Evolutionary conservation across 2,113 vertebrate genomes (phyloP).

Genomic region (Spea multiplicata): DNA sequence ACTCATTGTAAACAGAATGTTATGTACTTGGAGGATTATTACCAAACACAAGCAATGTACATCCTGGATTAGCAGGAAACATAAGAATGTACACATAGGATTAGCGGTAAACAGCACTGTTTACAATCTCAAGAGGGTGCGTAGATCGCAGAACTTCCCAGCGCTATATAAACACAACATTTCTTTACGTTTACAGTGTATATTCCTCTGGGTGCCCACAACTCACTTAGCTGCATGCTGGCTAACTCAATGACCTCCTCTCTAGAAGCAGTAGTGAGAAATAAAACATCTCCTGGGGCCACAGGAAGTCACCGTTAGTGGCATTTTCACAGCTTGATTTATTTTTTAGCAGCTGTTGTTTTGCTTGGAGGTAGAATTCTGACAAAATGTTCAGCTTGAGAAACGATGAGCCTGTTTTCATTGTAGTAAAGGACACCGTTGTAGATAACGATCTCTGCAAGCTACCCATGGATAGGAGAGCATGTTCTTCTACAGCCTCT

Average conservation of each 20-base stretch:
- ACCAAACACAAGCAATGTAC: not conserved
- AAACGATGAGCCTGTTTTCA: conserved; percentile 28
- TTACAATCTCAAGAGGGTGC: conserved; percentile 17
- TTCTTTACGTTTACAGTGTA: conserved; percentile 42
- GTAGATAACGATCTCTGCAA: conserved; percentile 4
- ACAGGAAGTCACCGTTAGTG: conserved; percentile 41
- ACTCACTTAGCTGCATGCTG: conserved; percentile 39
- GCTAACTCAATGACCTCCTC: conserved; percentile 37
- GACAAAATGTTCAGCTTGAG: conserved; percentile 42
- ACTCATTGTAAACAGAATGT: conserved; percentile 10
- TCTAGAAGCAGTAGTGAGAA: conserved; percentile 42
- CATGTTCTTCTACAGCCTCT: not conserved
- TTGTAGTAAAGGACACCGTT: conserved; percentile 28
- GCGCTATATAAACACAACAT: conserved; percentile 2
- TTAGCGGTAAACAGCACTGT: conserved; percentile 23
- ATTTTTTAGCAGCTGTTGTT: conserved; percentile 48
- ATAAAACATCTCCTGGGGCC: conserved; percentile 42
- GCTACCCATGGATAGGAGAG: conserved; percentile 1
- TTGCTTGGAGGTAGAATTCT: conserved; percentile 34
- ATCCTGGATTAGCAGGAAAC: conserved; percentile 18
- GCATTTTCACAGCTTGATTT: conserved; percentile 46
- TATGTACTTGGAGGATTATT: conserved; percentile 22
- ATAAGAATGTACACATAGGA: conserved; percentile 11
- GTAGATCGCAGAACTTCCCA: conserved; percentile 8
- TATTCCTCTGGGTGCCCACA: conserved; percentile 32